Evolutionary conservation across 2,113 vertebrate genomes (phyloP).

Genomic region (Motacilla alba): DNA sequence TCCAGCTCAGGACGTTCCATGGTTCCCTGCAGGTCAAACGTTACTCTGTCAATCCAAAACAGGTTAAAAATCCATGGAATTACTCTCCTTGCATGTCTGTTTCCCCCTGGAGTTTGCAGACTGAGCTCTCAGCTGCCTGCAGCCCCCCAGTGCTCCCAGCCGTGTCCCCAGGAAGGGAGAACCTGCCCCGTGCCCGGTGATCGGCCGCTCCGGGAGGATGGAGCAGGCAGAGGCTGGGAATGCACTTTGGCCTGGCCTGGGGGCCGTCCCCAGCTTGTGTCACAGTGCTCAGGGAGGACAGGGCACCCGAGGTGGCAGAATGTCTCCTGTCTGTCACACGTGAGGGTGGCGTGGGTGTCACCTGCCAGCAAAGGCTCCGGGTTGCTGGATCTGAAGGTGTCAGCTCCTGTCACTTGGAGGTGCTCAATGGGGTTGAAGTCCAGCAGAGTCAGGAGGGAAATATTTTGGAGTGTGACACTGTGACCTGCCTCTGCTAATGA

Average conservation of each 20-base stretch:
- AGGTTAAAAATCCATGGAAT: not conserved
- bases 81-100: not conserved
- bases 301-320: not conserved
- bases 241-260: not conserved
- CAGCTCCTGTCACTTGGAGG: not conserved
- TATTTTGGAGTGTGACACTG: rapidly evolving
- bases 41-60: not conserved
- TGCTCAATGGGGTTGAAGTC: not conserved
- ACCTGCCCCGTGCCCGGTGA: rapidly evolving
- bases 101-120: not conserved
- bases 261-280: not conserved
- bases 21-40: not conserved
- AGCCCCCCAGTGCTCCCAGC: not conserved
- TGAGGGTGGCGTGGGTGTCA: not conserved
- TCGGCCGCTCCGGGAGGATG: rapidly evolving
- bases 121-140: not conserved
- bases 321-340: rapidly evolving
- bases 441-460: not conserved
- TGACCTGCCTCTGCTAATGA: not conserved
- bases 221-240: not conserved
- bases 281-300: rapidly evolving
- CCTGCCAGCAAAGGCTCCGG: not conserved
- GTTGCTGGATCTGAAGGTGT: not conserved
- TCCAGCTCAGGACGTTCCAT: not conserved
- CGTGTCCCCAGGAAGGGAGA: not conserved